A percentile compares a stretch with the other conserved stretches of the same genome.
phyloP scores from a whole-genome alignment of 2,888 invertebrate species.

The Drosophila differens region DNA sequence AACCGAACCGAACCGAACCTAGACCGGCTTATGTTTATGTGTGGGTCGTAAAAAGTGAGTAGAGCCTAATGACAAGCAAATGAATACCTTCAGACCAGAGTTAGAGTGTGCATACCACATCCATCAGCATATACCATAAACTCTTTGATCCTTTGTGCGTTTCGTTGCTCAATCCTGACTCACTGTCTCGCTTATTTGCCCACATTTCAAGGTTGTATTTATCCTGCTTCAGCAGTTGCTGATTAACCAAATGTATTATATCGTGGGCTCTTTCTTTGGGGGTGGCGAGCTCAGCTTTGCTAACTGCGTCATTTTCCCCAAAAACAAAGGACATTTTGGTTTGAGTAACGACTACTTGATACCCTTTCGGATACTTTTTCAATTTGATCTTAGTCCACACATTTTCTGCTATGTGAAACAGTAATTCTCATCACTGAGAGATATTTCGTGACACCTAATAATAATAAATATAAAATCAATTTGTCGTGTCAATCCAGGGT shows the following conservation, averaged over 20 bases:
- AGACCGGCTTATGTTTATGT: slow-evolving; percentile 33
- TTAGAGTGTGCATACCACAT: slow-evolving; percentile 12
- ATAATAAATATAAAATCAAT: slow-evolving; percentile 11
- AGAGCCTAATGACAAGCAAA: slow-evolving; percentile 40
- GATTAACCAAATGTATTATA: slow-evolving; percentile 33
- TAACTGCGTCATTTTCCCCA: slow-evolving; percentile 59
- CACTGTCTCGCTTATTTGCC: neutral
- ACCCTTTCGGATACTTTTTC: neutral
- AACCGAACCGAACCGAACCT: slow-evolving; percentile 15
- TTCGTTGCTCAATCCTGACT: neutral
- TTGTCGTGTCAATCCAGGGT: slow-evolving; percentile 14
- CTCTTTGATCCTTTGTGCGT: slow-evolving; percentile 28
- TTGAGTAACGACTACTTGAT: neutral
- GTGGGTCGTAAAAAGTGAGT: slow-evolving; percentile 36
- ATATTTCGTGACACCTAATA: neutral
- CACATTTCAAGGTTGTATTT: slow-evolving; percentile 57
- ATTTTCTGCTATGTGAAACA: neutral
- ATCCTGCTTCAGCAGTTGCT: slow-evolving; percentile 47
- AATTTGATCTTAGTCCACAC: neutral
- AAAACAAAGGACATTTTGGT: neutral
- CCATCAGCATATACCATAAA: slow-evolving; percentile 35
- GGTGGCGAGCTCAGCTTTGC: neutral
- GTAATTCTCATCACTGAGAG: too few species aligned
- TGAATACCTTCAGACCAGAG: slow-evolving; percentile 29
- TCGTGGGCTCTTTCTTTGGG: slow-evolving; percentile 7